A percentile compares a stretch with the other conserved stretches of the same genome.
phyloP scores from a whole-genome alignment of 1,140 invertebrate species.

The Chlorops oryzae region DNA sequence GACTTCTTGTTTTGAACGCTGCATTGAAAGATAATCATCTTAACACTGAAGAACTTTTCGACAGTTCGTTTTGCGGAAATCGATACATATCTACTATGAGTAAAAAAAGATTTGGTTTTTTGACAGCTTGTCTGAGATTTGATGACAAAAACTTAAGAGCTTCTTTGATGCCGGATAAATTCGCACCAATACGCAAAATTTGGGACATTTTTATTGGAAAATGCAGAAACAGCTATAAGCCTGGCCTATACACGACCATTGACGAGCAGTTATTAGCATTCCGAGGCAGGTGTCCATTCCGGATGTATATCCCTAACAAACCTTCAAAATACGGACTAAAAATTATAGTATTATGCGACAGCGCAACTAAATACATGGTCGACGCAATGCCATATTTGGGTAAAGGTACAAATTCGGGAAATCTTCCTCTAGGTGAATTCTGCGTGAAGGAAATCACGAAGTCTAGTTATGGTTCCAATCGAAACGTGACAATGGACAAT shows the following conservation, averaged over 20 bases:
- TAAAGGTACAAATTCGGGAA: conserved; percentile 19
- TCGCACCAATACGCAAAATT: background rate
- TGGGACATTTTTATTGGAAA: conserved; percentile 7
- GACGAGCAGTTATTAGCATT: background rate
- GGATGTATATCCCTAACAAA: conserved; percentile 37
- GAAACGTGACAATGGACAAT: conserved; percentile 20
- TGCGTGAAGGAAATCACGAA: conserved; percentile 3
- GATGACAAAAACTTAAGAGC: conserved; percentile 1
- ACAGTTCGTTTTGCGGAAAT: background rate
- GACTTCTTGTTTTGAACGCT: background rate
- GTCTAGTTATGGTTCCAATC: conserved; percentile 9
- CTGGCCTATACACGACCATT: background rate
- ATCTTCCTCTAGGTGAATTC: conserved; percentile 8
- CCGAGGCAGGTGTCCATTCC: conserved; percentile 24
- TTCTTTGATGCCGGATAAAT: background rate
- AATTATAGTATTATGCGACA: conserved; percentile 29
- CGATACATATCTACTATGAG: background rate
- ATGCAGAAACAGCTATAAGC: background rate
- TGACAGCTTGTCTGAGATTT: background rate
- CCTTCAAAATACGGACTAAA: conserved; percentile 48
- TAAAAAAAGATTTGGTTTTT: conserved; percentile 1
- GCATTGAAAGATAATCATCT: conserved; percentile 5
- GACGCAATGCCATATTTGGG: conserved; percentile 33
- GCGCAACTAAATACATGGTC: conserved; percentile 31
- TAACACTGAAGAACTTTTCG: conserved; percentile 3